phyloP scores from a whole-genome alignment of 2,888 invertebrate species.

The Heteromurus nitidus region DNA sequence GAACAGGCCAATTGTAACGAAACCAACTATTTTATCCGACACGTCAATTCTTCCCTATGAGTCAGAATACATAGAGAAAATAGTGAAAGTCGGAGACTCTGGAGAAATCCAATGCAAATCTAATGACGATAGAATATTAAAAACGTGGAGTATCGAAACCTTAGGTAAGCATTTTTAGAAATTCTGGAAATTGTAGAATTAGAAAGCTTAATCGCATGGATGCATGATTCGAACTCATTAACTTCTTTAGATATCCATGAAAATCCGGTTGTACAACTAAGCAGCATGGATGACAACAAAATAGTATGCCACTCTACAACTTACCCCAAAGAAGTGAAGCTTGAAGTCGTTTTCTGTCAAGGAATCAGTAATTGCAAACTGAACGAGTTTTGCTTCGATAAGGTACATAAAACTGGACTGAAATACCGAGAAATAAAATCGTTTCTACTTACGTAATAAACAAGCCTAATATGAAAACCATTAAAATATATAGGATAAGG shows the following conservation, averaged over 20 bases:
- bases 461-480: too few relatives aligned
- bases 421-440: too few relatives aligned
- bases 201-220: too few relatives aligned
- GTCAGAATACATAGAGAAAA: constrained; percentile 42
- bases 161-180: constrained; percentile 40
- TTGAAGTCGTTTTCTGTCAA: constrained; percentile 54
- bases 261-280: constrained; percentile 35
- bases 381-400: constrained; percentile 55
- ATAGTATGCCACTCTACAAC: constrained; percentile 28
- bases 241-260: constrained; percentile 27
- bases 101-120: constrained; percentile 40
- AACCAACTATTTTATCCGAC: constrained; percentile 16
- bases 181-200: too few relatives aligned
- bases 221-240: too few relatives aligned
- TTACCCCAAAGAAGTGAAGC: not conserved
- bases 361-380: constrained; percentile 59
- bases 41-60: constrained; percentile 20
- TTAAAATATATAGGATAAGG: constrained; percentile 12
- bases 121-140: constrained; percentile 15
- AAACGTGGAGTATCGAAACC: constrained; percentile 58
- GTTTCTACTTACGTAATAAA: too few relatives aligned
- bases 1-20: not conserved
- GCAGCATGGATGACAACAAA: constrained; percentile 11
- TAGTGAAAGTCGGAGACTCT: constrained; percentile 47
- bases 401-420: too few relatives aligned